Evolutionary conservation across 2,888 invertebrate genomes (phyloP), one percentile per base, ranked within the genome.

Genomic region (Papilio gigon): DNA sequence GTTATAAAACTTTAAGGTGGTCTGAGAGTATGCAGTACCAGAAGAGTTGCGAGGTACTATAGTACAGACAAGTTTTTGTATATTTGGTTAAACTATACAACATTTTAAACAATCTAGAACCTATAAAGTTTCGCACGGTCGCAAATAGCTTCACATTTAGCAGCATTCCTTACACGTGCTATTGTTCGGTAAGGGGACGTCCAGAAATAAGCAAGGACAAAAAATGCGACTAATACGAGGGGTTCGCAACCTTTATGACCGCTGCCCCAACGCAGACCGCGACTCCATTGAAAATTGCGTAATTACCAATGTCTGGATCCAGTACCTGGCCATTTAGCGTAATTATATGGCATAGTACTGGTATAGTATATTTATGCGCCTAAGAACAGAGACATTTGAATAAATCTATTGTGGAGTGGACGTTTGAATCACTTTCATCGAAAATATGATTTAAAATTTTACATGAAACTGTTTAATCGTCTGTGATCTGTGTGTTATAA

Each of bases 171-270:
- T 64, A 44, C 50, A 35, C 53, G 47, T 14, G 58, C 63, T 47
- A 27, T 68, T 68, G 68, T 59, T 64, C 44, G 35, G 25, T 17
- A 63, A 59, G 35, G 58, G 59, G 64, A 37, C 33, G 58, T 59
- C 63, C 68, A 59, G 58, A 47, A 50, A 64, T 64, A 63, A 40
- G 58, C 50, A 53, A 47, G 64, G 68, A 64, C 64, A 68, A 68
- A 68, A 59, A 68, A 68, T 58, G 25, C 42, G 33, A 68, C 56
- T 68, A 53, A 30, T 35, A 50, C 35, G 64, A 62, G 47, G 68
- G 68, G 68, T 63, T 64, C 47, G 68, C 30, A 64, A 68, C 64
- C 59, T 68, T 50, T 47, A 62, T 53, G 42, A 61, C 61, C 61
- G 50, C 50, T 60, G 63, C 64, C 59, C 30, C 27, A 63, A 56